Percentiles rank a stretch among this genome's conserved stretches.
phyloP scores from a whole-genome alignment of 2,888 invertebrate species.

The Ochropleura plecta region DNA sequence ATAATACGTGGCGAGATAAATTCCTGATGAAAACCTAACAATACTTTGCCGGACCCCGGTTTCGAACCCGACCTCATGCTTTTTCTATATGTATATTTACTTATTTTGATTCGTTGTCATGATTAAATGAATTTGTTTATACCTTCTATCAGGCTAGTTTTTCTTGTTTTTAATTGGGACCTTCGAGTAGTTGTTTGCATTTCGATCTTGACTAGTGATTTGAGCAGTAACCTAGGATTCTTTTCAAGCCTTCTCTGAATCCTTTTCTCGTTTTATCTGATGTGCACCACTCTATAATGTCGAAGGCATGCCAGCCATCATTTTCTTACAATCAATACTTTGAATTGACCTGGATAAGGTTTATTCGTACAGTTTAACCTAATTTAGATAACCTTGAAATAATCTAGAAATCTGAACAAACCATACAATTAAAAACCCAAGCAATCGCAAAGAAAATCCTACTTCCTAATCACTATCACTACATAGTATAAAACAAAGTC shows the following conservation, averaged over 20 bases:
- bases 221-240: neutral
- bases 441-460: neutral
- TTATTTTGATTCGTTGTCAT: neutral
- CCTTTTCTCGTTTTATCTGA: neutral
- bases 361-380: neutral
- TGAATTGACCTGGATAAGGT: neutral
- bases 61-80: too few species aligned
- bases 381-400: conserved; percentile 18
- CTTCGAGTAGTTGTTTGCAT: neutral
- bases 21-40: too few species aligned
- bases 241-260: neutral
- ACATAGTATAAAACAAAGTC: too few species aligned
- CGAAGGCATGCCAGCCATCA: neutral
- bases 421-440: neutral
- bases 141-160: neutral
- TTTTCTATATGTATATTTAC: neutral
- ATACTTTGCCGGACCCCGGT: too few species aligned
- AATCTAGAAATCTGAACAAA: conserved; percentile 10
- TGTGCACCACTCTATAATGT: neutral
- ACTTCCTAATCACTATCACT: too few species aligned
- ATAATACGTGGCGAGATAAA: too few species aligned
- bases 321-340: neutral
- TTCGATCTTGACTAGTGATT: neutral
- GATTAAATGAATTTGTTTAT: neutral
- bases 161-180: neutral